Evolutionary conservation across 2,888 invertebrate genomes (phyloP).

Genomic region (Ophioninae sp.): DNA sequence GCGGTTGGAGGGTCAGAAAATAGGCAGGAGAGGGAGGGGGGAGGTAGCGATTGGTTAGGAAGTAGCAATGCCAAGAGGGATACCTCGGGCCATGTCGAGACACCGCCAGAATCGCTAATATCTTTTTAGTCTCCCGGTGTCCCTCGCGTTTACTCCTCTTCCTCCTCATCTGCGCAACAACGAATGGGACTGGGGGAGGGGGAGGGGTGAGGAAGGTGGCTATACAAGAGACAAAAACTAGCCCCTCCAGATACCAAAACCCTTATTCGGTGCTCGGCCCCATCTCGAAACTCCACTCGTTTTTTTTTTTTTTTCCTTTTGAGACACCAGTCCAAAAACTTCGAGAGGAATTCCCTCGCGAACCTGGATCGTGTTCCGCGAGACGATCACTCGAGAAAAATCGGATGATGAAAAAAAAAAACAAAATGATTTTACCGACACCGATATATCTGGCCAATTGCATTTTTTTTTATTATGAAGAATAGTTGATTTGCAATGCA

Average conservation of each 20-base stretch:
- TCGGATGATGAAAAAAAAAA: too few species aligned
- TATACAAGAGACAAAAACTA: constrained; percentile 23
- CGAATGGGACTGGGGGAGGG: background rate
- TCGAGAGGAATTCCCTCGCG: too few species aligned
- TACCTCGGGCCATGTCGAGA: constrained; percentile 65
- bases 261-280: too few species aligned
- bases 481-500: too few species aligned
- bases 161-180: constrained; percentile 38
- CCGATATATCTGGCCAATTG: too few species aligned
- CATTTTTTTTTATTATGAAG: too few species aligned
- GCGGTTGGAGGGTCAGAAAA: constrained; percentile 5
- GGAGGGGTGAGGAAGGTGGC: too few species aligned
- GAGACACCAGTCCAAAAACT: background rate
- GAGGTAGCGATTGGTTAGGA: constrained; percentile 63
- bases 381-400: too few species aligned
- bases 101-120: constrained; percentile 75
- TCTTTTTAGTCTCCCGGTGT: constrained; percentile 49
- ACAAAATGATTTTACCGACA: too few species aligned
- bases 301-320: constrained; percentile 22
- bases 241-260: background rate
- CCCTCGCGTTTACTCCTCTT: constrained; percentile 10
- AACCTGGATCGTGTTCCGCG: too few species aligned
- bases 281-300: background rate
- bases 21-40: background rate
- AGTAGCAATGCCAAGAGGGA: constrained; percentile 67